Evolutionary conservation across 1,140 invertebrate genomes (phyloP), one percentile per base, ranked within the genome.

Genomic region (Aphidius ervi): DNA sequence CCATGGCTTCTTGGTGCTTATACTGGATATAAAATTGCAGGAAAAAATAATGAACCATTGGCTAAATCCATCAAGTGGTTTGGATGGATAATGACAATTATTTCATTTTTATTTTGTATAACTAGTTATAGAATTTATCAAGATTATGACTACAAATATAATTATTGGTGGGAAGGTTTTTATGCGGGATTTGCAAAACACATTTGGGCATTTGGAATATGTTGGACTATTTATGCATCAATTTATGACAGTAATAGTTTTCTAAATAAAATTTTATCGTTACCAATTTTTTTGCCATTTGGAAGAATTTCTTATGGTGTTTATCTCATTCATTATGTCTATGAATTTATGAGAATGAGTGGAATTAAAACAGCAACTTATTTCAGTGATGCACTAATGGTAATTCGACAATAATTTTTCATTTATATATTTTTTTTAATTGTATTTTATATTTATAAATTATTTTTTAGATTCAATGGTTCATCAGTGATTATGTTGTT

Each of bases 1-100:
- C 82, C 85, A 0, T 86, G 83, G 72, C 65, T 86, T 16, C 74
- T 84, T 10, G 85, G 85, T 16, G 79, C 86, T 56, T 68, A 82
- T 20, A 66, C 80, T n/a, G 84, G 84, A 20, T 86, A 84, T 63
- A 63, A 8, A 48, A 55, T 56, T 60, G 46, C 20, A 46, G 48
- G 9, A 10, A 48, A 47, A 40, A 47, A 45, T 39, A 3, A 50
- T 9, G 16, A 58, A 9, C 49, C 43, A 7, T 40, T 9, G 6
- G 39, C 42, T 53, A 62, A 56, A 56, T 59, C 52, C 37, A 65
- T 58, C 9, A 47, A 10, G 6, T 37, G 40, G 39, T 8, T 56
- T 7, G 62, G 62, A 49, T 63, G 62, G 62, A 31, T 48, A 10
- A 16, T 59, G 6, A 9, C 62, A 16, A n/a, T 49, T 5, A 5